Evolutionary conservation across 2,797 vertebrate species (phyloP), one percentile per base, ranked within the genome.

Genomic region (Paratrypauchen microcephalus): DNA sequence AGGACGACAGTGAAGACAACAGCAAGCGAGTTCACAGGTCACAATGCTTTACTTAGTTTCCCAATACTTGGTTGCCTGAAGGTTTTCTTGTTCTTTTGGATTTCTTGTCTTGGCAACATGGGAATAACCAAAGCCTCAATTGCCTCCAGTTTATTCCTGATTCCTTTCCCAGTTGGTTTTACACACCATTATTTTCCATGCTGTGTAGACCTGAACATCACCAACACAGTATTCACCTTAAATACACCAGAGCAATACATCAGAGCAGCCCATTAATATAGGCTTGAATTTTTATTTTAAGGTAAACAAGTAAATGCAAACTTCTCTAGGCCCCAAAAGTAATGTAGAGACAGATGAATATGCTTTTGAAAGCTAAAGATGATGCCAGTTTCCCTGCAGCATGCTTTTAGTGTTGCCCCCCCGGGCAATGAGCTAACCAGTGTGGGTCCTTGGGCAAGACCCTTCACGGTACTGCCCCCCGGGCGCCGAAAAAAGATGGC

Each of bases 11-110:
- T 2, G 97, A 97, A 77, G 97, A 98, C 72, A 95, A 93, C 92
- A 94, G 91, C 87, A 95, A 95, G 68, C 95, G 98, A 86, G 91
- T 95, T 0, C 96, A 99, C 91, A 97, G 96, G 97, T 97, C 19
- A 48, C 45, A 45, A 23, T 24, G 9, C 28, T 60, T 30, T 28
- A n/a, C n/a, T n/a, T n/a, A n/a, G n/a, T n/a, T n/a, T n/a, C n/a
- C n/a, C n/a, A n/a, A n/a, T n/a, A n/a, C n/a, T n/a, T n/a, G n/a
- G n/a, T n/a, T n/a, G 28, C 57, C 57, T 32, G 16, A 26, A 32
- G 57, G 57, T 32, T 59, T 59, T 60, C 9, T 7, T 36, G 7
- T 19, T 21, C 12, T 63, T 47, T 63, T 23, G 21, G 4, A 61
- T 39, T n/a, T 61, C 8, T 4, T 21, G 9, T 41, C 11, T 39